phyloP scores from a whole-genome alignment of 35 echinoderm and acorn worm genomes.

The Lytechinus pictus region DNA sequence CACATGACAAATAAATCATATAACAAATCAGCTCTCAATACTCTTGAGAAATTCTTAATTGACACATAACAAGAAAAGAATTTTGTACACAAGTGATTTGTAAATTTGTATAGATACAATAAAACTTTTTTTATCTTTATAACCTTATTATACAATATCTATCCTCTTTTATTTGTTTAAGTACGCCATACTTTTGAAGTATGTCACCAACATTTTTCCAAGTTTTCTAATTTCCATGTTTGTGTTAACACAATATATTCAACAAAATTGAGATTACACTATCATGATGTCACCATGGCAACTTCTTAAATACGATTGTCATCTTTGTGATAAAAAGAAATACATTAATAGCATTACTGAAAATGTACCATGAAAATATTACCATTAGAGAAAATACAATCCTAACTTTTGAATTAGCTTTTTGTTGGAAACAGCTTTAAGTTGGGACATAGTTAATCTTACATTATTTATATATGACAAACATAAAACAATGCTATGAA shows the following conservation, averaged over 20 bases:
- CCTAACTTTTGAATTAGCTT: too few species aligned
- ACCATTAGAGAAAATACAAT: background rate
- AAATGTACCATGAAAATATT: background rate
- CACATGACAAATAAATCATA: slow-evolving; percentile 13
- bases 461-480: background rate
- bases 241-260: background rate
- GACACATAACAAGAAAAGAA: slow-evolving; percentile 12
- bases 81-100: background rate
- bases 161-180: background rate
- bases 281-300: background rate
- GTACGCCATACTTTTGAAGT: background rate
- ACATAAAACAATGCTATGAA: too few species aligned
- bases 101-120: slow-evolving; percentile 7
- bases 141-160: slow-evolving; percentile 13
- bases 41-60: background rate
- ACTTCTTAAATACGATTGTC: background rate
- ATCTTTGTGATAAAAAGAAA: background rate
- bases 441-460: background rate
- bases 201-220: background rate
- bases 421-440: background rate
- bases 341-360: background rate
- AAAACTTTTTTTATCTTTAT: background rate
- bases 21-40: background rate
- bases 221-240: background rate
- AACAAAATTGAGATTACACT: background rate